Percentiles rank a stretch among this genome's conserved stretches.
Conservation (phyloP, 2,113 vertebrate genomes). For the Cardinalis cardinalis region DNA sequence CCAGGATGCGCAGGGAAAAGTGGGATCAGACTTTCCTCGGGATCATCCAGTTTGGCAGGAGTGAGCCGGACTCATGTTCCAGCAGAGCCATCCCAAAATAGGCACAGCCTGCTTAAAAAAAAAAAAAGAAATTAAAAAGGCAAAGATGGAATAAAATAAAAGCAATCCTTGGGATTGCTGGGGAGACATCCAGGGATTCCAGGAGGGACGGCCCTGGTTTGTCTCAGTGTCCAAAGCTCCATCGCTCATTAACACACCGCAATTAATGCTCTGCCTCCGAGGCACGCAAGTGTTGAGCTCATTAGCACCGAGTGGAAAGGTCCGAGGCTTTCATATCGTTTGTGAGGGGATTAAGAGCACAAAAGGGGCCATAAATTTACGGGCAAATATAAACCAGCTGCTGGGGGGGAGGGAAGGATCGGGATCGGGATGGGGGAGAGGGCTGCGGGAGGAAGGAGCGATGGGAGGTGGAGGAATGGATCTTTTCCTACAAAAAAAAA, state of each 20-base stretch:
- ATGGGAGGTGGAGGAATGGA: neutral
- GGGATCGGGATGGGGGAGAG: neutral
- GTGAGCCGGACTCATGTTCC: neutral
- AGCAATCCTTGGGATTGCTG: neutral
- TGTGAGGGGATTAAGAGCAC: slow-evolving; percentile 57
- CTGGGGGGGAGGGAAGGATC: neutral
- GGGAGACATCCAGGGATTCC: neutral
- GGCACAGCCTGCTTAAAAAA: neutral
- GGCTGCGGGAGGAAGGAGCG: neutral
- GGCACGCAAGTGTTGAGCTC: slow-evolving; percentile 61
- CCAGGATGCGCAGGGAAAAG: neutral
- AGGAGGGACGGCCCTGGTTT: slow-evolving; percentile 38
- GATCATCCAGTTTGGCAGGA: slow-evolving; percentile 10
- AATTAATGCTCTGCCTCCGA: slow-evolving; percentile 62
- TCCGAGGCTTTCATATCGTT: slow-evolving; percentile 47
- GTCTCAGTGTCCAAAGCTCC: slow-evolving; percentile 43
- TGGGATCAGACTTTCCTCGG: neutral
- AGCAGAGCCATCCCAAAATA: slow-evolving; percentile 15
- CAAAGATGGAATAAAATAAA: neutral
- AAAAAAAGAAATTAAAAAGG: neutral
- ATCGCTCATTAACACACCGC: slow-evolving; percentile 59
- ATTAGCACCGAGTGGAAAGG: slow-evolving; percentile 59
- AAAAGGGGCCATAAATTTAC: slow-evolving; percentile 66
- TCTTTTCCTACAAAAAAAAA: neutral
- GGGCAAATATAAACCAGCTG: slow-evolving; percentile 63